Percentiles rank a stretch among this genome's conserved stretches.
These are phyloP conservation scores for Echinometra lucunter DNA, from an alignment of 53 echinoderm and acorn worm genomes.

Conservation along the genomic window DNA sequence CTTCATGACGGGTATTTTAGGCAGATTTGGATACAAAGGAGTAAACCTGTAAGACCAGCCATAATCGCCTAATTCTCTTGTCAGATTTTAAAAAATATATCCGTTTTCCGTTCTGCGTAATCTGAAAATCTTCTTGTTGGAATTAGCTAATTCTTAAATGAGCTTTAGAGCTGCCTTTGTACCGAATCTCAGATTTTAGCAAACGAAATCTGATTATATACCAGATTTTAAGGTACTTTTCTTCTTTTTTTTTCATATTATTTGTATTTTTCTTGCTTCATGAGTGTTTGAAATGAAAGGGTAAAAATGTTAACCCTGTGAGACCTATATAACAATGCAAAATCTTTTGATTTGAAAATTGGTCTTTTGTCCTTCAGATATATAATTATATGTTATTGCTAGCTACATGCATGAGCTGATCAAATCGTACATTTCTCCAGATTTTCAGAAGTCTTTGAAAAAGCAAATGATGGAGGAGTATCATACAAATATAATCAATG, in stretches of 20 bases:
- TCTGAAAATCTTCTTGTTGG: slow-evolving; percentile 57
- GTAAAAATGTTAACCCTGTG: not conserved
- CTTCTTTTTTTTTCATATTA: not conserved
- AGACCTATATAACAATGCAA: not conserved
- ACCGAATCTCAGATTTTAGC: not conserved
- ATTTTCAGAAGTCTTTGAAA: not conserved
- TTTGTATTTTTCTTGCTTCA: not conserved
- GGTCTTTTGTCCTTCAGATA: not conserved
- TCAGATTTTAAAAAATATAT: slow-evolving; percentile 43
- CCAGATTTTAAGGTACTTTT: not conserved
- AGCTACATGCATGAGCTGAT: not conserved
- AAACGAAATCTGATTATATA: slow-evolving; percentile 25
- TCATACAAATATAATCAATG: not conserved
- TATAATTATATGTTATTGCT: not conserved
- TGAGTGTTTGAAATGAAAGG: not conserved
- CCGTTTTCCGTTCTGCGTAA: not conserved
- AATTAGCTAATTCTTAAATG: slow-evolving; percentile 63
- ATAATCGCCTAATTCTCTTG: slow-evolving; percentile 50
- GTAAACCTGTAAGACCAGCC: slow-evolving; percentile 9
- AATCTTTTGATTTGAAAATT: not conserved
- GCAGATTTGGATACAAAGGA: not conserved
- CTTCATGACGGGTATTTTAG: not conserved
- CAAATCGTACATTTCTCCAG: not conserved
- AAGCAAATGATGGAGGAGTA: not conserved
- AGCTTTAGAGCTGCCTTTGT: not conserved